Evolutionary conservation across 35 echinoderm and acorn worm genomes (phyloP).

Genomic region (Apostichopus japonicus): DNA sequence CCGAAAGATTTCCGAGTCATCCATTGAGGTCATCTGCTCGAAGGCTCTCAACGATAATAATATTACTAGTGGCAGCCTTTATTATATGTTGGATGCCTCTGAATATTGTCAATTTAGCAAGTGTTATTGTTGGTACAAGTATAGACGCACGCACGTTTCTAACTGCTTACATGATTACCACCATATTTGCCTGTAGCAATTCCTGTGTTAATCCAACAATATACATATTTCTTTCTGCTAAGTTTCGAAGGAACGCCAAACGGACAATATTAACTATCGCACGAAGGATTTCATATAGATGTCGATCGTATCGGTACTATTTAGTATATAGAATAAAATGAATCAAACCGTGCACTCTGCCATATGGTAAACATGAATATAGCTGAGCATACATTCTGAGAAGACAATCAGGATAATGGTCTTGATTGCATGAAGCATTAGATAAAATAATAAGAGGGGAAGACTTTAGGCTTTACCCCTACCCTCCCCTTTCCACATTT

Average conservation of each 20-base stretch:
- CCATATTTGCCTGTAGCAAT: conserved; percentile 22
- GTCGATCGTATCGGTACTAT: background rate
- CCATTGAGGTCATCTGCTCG: background rate
- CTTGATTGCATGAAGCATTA: no score
- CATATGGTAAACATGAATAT: no score
- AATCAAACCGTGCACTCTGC: background rate
- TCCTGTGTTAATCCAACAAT: conserved; percentile 33
- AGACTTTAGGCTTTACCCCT: no score
- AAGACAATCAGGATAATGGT: no score
- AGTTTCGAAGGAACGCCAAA: conserved; percentile 1
- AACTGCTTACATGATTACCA: conserved; percentile 5
- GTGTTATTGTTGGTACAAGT: background rate
- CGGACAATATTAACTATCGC: background rate
- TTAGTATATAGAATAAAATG: background rate
- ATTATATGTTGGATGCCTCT: conserved; percentile 26
- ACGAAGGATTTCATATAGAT: background rate
- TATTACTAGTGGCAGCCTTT: background rate
- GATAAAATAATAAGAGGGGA: no score
- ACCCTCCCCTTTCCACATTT: no score
- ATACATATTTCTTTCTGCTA: conserved; percentile 14
- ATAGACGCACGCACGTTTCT: background rate
- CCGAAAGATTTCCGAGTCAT: background rate
- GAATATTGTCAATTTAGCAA: background rate
- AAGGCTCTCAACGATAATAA: conserved; percentile 12
- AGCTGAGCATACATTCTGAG: no score